Conservation (phyloP, 2,888 invertebrate species). For the Lagria hirta region DNA sequence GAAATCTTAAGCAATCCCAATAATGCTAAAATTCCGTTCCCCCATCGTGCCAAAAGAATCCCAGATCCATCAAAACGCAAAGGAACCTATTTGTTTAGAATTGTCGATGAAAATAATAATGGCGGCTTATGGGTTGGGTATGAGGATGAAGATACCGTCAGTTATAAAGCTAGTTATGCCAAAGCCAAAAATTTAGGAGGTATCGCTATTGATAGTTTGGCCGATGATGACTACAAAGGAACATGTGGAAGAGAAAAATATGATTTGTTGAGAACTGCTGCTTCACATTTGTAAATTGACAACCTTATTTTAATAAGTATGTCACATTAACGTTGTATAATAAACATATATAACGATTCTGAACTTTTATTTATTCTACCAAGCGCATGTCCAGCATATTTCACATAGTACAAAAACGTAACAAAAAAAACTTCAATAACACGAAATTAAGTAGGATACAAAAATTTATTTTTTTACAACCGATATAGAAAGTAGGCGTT, state of each 20-base stretch:
- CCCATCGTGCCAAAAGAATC: constrained; percentile 67
- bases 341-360: no score
- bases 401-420: no score
- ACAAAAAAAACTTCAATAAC: no score
- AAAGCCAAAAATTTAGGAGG: constrained; percentile 76
- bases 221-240: constrained; percentile 77
- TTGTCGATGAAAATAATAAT: constrained; percentile 62
- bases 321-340: no score
- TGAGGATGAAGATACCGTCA: constrained; percentile 77
- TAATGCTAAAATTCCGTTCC: constrained; percentile 60
- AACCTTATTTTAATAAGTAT: not conserved
- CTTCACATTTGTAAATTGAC: constrained; percentile 34
- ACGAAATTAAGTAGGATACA: no score
- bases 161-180: constrained; percentile 70
- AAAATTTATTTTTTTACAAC: no score
- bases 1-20: constrained; percentile 67
- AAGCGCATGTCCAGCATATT: no score
- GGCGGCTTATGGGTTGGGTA: constrained; percentile 79
- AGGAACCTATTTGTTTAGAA: constrained; percentile 77
- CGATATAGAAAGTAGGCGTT: no score
- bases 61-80: constrained; percentile 77
- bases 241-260: constrained; percentile 75
- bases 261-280: constrained; percentile 70
- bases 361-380: no score
- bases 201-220: constrained; percentile 71